Percentiles rank a stretch among this genome's conserved stretches.
Evolutionary conservation across 2,113 vertebrate species (phyloP).

Genomic region (Poeciliopsis retropinna): DNA sequence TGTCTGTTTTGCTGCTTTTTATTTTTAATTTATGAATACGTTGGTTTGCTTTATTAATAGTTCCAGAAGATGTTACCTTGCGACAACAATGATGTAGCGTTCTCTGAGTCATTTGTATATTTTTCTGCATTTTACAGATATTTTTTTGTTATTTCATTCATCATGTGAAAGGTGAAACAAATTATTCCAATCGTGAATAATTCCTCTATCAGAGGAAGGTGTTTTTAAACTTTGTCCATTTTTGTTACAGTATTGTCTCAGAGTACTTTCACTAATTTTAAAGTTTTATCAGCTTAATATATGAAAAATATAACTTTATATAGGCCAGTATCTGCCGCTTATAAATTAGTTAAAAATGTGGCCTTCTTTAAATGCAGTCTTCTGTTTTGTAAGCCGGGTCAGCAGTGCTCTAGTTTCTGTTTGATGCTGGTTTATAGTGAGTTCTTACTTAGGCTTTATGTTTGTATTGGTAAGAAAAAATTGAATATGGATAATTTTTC

Average conservation of each 20-base stretch:
- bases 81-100: neutral
- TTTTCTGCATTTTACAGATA: neutral
- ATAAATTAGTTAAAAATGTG: neutral
- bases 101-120: too few species aligned
- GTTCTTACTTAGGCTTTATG: neutral
- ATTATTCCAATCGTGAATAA: neutral
- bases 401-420: neutral
- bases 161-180: neutral
- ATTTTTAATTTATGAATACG: constrained; percentile 40
- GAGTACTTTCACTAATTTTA: too few species aligned
- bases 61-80: constrained; percentile 4
- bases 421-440: too few species aligned
- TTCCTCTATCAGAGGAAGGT: too few species aligned
- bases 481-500: too few species aligned
- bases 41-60: constrained; percentile 26
- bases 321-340: neutral
- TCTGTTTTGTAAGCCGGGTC: neutral
- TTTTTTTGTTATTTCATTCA: neutral
- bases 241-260: too few species aligned
- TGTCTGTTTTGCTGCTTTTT: constrained; percentile 22
- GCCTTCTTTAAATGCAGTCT: neutral
- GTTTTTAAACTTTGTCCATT: too few species aligned
- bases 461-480: too few species aligned
- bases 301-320: too few species aligned
- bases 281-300: too few species aligned